Evolutionary conservation across 2,113 vertebrate genomes (phyloP).

Genomic region (Ahaetulla prasina): DNA sequence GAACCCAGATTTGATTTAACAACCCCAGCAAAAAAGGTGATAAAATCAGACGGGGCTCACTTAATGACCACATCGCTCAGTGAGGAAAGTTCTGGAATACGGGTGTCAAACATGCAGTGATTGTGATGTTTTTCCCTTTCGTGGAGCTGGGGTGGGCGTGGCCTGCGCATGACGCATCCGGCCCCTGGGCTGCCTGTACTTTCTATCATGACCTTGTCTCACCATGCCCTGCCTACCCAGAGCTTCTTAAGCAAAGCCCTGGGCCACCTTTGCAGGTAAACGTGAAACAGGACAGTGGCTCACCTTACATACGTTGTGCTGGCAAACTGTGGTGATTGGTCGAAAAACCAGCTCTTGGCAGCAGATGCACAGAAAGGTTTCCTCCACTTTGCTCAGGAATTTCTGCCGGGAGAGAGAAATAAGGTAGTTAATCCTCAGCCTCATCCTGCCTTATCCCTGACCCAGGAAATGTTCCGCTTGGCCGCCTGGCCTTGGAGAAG

Average conservation of each 20-base stretch:
- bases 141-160: too few species aligned
- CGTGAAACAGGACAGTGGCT: accelerated
- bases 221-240: neutral
- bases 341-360: constrained; percentile 94
- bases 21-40: neutral
- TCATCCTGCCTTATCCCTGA: neutral
- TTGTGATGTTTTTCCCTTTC: too few species aligned
- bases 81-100: neutral
- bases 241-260: neutral
- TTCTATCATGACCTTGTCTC: too few species aligned
- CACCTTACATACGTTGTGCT: constrained; percentile 96
- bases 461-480: neutral
- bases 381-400: constrained; percentile 91
- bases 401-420: constrained; percentile 66
- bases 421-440: neutral
- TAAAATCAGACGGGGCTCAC: neutral
- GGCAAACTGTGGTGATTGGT: constrained; percentile 90
- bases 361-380: constrained; percentile 92
- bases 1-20: neutral
- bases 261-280: too few species aligned
- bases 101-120: too few species aligned
- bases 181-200: too few species aligned
- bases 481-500: neutral
- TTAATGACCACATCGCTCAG: neutral
- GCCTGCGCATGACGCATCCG: too few species aligned